These are phyloP conservation scores for Plectropomus leopardus DNA, from an alignment of 2,113 vertebrate species.

Conservation along the genomic window DNA sequence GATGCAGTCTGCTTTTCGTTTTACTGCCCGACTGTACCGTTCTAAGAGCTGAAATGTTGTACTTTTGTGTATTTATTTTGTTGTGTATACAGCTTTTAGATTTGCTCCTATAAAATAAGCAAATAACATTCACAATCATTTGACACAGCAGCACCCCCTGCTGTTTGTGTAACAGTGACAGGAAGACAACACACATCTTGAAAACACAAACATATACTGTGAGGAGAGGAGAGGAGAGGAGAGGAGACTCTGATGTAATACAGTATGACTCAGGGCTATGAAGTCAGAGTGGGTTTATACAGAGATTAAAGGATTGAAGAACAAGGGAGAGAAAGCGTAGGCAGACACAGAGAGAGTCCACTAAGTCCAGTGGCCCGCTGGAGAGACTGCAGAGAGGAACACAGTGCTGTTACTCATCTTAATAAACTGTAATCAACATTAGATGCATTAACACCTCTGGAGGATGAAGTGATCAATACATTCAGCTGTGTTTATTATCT, in stretches of 20 bases:
- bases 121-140: constrained; percentile 16
- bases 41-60: too few relatives aligned
- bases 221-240: constrained; percentile 27
- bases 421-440: constrained; percentile 43
- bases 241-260: constrained; percentile 58
- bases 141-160: constrained; percentile 58
- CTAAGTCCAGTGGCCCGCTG: constrained; percentile 33
- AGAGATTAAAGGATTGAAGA: constrained; percentile 78
- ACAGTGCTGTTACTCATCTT: constrained; percentile 35
- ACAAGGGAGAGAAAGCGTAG: constrained; percentile 63
- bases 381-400: constrained; percentile 31
- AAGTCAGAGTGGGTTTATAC: constrained; percentile 72
- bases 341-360: constrained; percentile 59
- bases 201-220: neutral
- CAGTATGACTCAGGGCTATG: constrained; percentile 76
- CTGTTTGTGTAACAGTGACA: constrained; percentile 44
- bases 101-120: too few relatives aligned
- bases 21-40: too few relatives aligned
- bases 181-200: constrained; percentile 17
- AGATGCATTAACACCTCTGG: constrained; percentile 11
- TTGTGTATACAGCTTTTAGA: too few relatives aligned
- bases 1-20: too few relatives aligned
- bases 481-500: constrained; percentile 16
- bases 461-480: constrained; percentile 28
- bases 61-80: too few relatives aligned